These are phyloP conservation scores for Muscicapa striata DNA, from an alignment of 2,797 vertebrate species.

Conservation along the genomic window DNA sequence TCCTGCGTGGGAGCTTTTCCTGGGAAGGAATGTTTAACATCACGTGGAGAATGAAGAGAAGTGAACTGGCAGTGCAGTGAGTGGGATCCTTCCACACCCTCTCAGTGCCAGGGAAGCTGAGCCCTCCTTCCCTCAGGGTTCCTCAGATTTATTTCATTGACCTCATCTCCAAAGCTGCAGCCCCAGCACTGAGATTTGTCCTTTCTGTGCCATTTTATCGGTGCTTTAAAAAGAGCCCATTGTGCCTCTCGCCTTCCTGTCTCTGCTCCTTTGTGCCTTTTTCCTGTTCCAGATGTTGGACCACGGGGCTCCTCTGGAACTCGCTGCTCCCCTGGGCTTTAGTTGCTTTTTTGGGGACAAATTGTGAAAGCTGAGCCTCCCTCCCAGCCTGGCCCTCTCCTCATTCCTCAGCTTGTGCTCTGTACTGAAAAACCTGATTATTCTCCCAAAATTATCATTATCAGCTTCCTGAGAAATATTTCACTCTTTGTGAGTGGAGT, in stretches of 20 bases:
- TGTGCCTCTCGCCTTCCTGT: constrained; percentile 12
- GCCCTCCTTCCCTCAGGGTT: neutral
- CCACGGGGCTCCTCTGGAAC: neutral
- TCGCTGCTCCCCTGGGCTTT: neutral
- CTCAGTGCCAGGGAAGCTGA: neutral
- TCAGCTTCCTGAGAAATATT: neutral
- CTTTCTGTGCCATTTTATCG: neutral
- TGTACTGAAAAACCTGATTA: neutral
- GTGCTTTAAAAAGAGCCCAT: neutral
- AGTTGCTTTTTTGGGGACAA: neutral
- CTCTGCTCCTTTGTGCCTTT: constrained; percentile 12
- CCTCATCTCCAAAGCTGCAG: neutral
- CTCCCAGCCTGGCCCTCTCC: neutral
- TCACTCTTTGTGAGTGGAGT: neutral
- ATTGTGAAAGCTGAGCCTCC: neutral
- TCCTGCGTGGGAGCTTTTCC: neutral
- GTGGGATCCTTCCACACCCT: neutral
- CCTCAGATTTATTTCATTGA: neutral
- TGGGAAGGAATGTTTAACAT: neutral
- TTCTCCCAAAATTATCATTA: neutral
- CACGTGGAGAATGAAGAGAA: neutral
- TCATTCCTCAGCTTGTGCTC: neutral
- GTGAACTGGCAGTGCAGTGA: neutral
- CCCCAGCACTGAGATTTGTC: neutral
- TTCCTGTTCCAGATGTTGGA: neutral